A percentile compares a stretch with the other conserved stretches of the same genome.
Evolutionary conservation across 2,888 invertebrate genomes (phyloP).

Genomic region (Dermolepida albohirtum): DNA sequence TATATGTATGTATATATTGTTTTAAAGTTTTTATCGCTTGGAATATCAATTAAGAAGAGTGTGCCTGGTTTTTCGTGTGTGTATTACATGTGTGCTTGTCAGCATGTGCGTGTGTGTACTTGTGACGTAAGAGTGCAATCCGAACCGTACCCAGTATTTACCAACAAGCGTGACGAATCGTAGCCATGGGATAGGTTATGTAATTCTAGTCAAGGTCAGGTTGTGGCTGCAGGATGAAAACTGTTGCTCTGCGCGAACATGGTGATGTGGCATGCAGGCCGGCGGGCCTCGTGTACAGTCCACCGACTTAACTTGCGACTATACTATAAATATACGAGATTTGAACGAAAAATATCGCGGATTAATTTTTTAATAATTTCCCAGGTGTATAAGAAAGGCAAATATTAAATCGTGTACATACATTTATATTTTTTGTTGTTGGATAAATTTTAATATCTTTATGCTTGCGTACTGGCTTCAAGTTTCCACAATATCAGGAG

Average conservation of each 20-base stretch:
- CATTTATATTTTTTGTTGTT: too few species aligned
- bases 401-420: too few species aligned
- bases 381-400: too few species aligned
- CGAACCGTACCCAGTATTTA: slow-evolving; percentile 46
- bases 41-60: slow-evolving; percentile 26
- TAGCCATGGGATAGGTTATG: slow-evolving; percentile 44
- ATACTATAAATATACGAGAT: too few species aligned
- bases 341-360: too few species aligned
- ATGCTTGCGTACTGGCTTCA: too few species aligned
- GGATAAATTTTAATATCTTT: too few species aligned
- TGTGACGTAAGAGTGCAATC: slow-evolving; percentile 36
- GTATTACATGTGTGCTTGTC: not conserved
- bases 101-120: slow-evolving; percentile 6
- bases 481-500: too few species aligned
- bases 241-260: slow-evolving; percentile 18
- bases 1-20: too few species aligned
- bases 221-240: slow-evolving; percentile 33
- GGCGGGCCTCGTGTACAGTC: not conserved
- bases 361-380: too few species aligned
- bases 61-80: too few species aligned
- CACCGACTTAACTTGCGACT: too few species aligned
- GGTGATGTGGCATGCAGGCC: slow-evolving; percentile 24
- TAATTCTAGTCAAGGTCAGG: slow-evolving; percentile 42
- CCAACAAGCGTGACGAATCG: slow-evolving; percentile 46
- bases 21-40: slow-evolving; percentile 24